Base-by-base conservation (phyloP, 1,140 invertebrate genomes). In the Euborellia annulipes region DNA sequence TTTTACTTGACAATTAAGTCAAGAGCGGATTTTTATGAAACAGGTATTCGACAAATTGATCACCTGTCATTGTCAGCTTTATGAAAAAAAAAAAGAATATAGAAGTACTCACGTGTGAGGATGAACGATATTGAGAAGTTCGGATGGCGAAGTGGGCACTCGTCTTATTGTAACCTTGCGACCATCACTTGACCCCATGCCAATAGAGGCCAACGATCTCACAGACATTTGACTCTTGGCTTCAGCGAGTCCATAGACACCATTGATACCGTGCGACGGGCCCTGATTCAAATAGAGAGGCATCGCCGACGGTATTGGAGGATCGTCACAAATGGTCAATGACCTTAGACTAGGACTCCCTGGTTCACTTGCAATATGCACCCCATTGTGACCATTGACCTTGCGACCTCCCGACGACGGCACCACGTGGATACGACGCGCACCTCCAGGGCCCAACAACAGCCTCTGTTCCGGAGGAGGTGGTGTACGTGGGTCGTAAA, bases 101-200 rank as follows among this genome's bases (percentile, higher is more conserved):
- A n/a, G n/a, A n/a, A 54, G 56, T 62, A 82, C 80, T 85, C 69
- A 85, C 82, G 73, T 79, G 55, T 78, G 76, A 56, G 80, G 78
- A 66, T 80, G 76, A 46, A 83, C 77, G 62, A 85, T 74, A 64
- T 81, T 83, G 59, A 85, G 78, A 42, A 86, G 68, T 63, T 86
- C 82, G 47, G 78, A 76, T 14, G 83, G 82, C 49, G 82, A 82
- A 18, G 81, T 84, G 36, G 82, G 83, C 41, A 87, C 81, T 54
- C 80, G 69, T 54, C 78, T 66, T 47, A 87, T 81, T 50, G 83
- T 82, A 67, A 87, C 72, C 66, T 81, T 82, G 51, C 79, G 71
- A n/a, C 84, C 84, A 62, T 87, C 82, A 18, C 82, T 85, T 41
- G 81, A 86, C 2, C 84, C 84, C 73, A 87, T 78, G 20, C 82